These are phyloP conservation scores for Vultur gryphus DNA, from an alignment of 2,797 vertebrate species.

Conservation along the genomic window DNA sequence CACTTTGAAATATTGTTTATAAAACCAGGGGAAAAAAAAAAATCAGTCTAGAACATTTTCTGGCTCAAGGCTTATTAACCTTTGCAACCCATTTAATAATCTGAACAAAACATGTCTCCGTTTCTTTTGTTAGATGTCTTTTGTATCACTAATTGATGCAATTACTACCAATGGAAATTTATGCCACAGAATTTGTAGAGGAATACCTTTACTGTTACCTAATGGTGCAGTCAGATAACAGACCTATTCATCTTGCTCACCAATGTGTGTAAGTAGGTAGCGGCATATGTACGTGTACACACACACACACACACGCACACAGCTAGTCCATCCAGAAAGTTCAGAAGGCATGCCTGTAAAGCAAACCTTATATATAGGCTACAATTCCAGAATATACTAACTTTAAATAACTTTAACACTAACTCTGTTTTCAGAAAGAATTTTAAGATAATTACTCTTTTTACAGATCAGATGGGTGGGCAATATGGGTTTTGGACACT, in stretches of 20 bases:
- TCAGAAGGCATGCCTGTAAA: not conserved
- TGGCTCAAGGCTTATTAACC: not conserved
- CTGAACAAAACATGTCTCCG: not conserved
- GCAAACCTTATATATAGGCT: not conserved
- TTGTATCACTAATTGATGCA: not conserved
- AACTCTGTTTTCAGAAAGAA: not conserved
- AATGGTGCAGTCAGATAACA: not conserved
- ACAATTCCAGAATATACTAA: not conserved
- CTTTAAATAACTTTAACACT: not conserved
- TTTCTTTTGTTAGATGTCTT: not conserved
- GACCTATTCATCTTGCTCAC: not conserved
- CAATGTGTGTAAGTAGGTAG: not conserved
- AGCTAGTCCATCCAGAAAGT: not conserved
- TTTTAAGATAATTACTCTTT: not conserved
- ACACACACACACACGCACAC: not conserved
- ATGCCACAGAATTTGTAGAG: not conserved
- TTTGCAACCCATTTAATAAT: not conserved
- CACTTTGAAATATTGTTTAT: not conserved
- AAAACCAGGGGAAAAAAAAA: rapidly evolving
- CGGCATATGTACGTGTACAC: rapidly evolving
- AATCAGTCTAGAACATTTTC: not conserved
- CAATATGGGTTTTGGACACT: not conserved
- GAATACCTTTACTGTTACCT: not conserved
- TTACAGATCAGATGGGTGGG: not conserved
- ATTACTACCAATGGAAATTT: not conserved